Evolutionary conservation across 1,140 invertebrate genomes (phyloP), one percentile per base, ranked within the genome.

Genomic region (Megathymus violae): DNA sequence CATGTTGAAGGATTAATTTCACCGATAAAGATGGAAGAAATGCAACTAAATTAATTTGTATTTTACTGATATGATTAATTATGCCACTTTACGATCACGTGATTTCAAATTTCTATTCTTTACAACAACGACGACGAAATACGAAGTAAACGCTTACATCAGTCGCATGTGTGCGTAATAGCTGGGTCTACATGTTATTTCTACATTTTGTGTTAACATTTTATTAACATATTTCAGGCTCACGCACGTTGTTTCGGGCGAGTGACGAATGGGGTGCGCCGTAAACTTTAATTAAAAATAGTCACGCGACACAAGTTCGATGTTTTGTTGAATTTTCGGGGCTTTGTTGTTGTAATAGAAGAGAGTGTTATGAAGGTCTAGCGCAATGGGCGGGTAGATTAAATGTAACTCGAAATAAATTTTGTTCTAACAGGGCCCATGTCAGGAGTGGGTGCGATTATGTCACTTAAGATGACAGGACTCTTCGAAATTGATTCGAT

Each of bases 281-380:
- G 44, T 67, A 69, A 64, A 70, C 56, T 71, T 77, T 74, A 77
- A 77, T 77, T 77, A 77, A 77, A 77, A 77, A 71, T 65, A 66
- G 71, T 77, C 74, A 77, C 74, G 74, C 74, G 52, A 77, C 48
- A 54, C 64, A 65, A 61, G 38, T 52, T 60, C 43, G 6, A 25
- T 36, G 56, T 59, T 71, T 68, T 60, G 65, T 67, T 64, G 43
- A 67, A 56, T 50, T 68, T 66, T 69, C 22, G 38, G 31, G 41
- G 27, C 56, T 52, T 47, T 43, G 38, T 41, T 13, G 7, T 7
- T 19, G 19, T 43, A 48, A 31, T 54, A 13, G 10, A 7, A 11
- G 14, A 13, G 38, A 27, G 38, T 54, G 16, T 40, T 38, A 41
- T 54, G 51, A 27, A 54, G 11, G 11, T 41, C 48, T 51, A 16